Percentiles rank a stretch among this genome's conserved stretches.
phyloP scores from a whole-genome alignment of 2,797 vertebrate species.

The Acestrorhynchus altus region DNA sequence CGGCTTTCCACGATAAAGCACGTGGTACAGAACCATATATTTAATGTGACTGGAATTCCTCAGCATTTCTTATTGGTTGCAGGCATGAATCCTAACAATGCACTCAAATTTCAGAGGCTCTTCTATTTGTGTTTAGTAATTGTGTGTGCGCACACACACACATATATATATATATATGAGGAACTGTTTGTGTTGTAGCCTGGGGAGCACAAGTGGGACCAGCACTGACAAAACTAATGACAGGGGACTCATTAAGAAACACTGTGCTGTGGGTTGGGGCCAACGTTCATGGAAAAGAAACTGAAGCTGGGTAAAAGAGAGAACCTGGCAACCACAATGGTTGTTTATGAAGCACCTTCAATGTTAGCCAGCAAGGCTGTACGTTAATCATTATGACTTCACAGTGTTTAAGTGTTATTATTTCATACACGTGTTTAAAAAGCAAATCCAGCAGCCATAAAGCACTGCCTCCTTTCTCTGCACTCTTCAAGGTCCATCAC shows the following conservation, averaged over 20 bases:
- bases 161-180: no score
- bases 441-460: no score
- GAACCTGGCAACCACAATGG: conserved; percentile 6
- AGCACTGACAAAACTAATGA: conserved; percentile 46
- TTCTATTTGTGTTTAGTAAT: conserved; percentile 28
- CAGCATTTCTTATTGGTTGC: not conserved
- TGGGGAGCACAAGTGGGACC: conserved; percentile 44
- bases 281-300: conserved; percentile 43
- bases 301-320: conserved; percentile 25
- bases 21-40: no score
- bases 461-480: no score
- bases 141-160: no score
- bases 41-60: conserved; percentile 2
- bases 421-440: no score
- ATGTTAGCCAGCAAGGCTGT: no score
- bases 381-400: no score
- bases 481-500: no score
- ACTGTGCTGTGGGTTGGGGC: conserved; percentile 45
- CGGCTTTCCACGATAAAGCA: no score
- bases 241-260: conserved; percentile 59
- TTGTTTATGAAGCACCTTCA: not conserved
- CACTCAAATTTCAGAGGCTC: conserved; percentile 20
- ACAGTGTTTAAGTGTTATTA: no score
- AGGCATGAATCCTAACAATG: conserved; percentile 8
- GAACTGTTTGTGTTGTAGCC: conserved; percentile 32